A percentile compares a stretch with the other conserved stretches of the same genome.
Evolutionary conservation across 2,113 vertebrate species (phyloP).

Genomic region (Sylvia atricapilla): DNA sequence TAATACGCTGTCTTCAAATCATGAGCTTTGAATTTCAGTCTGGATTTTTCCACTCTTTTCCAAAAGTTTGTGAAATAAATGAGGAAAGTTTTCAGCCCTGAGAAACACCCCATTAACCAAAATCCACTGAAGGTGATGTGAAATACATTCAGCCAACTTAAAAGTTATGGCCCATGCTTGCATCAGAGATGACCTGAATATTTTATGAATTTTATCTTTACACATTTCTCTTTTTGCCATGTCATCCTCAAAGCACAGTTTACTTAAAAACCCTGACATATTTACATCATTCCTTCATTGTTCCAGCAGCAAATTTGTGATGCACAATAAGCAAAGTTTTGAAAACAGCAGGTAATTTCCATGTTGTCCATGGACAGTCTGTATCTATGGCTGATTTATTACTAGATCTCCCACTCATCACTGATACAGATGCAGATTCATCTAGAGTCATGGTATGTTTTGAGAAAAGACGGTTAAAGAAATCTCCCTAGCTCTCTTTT

Average conservation of each 20-base stretch:
- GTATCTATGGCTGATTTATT: conserved; percentile 8
- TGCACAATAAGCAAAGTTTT: not conserved
- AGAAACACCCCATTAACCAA: not conserved
- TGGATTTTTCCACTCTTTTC: not conserved
- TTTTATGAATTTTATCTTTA: not conserved
- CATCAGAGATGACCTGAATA: not conserved
- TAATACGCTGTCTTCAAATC: not conserved
- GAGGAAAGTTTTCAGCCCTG: not conserved
- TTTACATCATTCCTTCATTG: not conserved
- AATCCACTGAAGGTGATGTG: not conserved
- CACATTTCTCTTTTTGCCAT: not conserved
- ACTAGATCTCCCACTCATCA: not conserved
- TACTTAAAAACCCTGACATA: not conserved
- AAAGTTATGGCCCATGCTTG: not conserved
- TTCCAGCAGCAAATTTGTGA: not conserved
- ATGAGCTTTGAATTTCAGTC: not conserved
- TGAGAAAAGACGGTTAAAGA: not conserved
- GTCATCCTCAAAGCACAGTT: not conserved
- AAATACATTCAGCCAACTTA: not conserved
- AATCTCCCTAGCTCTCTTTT: not conserved
- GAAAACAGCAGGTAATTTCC: not conserved
- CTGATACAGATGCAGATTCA: not conserved
- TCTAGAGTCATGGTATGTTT: not conserved
- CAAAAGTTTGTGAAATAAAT: not conserved
- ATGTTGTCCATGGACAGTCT: not conserved